phyloP scores from a whole-genome alignment of 92 coral and sea anemone genomes.

The Nematostella vectensis region DNA sequence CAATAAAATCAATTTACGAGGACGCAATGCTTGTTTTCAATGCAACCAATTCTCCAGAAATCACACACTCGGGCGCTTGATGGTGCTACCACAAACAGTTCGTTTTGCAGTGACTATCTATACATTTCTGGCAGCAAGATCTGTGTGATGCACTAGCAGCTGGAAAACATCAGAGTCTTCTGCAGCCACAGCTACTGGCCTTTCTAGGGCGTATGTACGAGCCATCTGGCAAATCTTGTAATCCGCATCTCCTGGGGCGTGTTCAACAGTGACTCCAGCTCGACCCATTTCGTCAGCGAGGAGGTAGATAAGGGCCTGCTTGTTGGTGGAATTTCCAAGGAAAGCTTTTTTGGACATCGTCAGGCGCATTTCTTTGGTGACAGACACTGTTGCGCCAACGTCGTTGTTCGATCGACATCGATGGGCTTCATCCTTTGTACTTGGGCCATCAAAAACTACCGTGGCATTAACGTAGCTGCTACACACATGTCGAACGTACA shows the following conservation, averaged over 20 bases:
- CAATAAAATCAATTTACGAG: too few species aligned
- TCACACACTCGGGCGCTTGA: too few species aligned
- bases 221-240: constrained; percentile 7
- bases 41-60: too few species aligned
- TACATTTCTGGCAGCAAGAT: constrained; percentile 7
- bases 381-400: constrained; percentile 12
- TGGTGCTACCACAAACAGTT: too few species aligned
- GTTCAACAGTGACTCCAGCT: not conserved
- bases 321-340: constrained; percentile 1
- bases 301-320: constrained; percentile 2
- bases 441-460: constrained; percentile 21
- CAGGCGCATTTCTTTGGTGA: constrained; percentile 19
- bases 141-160: constrained; percentile 17
- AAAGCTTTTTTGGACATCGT: constrained; percentile 15
- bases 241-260: constrained; percentile 2
- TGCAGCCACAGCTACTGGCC: constrained; percentile 12
- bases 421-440: constrained; percentile 8
- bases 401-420: constrained; percentile 9
- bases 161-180: constrained; percentile 22
- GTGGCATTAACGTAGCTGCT: constrained; percentile 6
- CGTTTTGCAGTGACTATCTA: constrained; percentile 21
- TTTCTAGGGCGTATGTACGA: not conserved
- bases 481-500: constrained; percentile 16
- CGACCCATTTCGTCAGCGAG: constrained; percentile 8
- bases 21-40: too few species aligned